Evolutionary conservation across 2,113 vertebrate genomes (phyloP).

Genomic region (Halcyon malimbica): DNA sequence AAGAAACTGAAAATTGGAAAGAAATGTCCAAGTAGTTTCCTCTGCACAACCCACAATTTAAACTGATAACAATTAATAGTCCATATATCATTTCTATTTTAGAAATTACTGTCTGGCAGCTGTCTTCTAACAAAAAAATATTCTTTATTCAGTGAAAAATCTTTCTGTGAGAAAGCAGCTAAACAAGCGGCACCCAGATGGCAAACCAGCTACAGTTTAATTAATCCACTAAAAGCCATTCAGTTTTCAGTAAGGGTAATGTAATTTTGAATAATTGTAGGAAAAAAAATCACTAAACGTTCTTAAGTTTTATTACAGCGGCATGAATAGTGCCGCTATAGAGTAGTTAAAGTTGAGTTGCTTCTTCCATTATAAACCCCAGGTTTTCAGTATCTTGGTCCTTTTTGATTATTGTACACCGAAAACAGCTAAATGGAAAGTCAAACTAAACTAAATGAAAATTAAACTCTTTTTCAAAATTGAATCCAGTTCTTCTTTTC

Average conservation of each 20-base stretch:
- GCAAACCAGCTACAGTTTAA: constrained; percentile 87
- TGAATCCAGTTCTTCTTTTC: neutral
- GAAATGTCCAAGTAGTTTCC: neutral
- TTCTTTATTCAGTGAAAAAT: constrained; percentile 78
- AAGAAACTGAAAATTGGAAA: neutral
- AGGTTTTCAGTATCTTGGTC: constrained; percentile 59
- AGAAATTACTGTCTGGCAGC: constrained; percentile 66
- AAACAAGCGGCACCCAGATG: constrained; percentile 84
- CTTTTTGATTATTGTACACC: constrained; percentile 35
- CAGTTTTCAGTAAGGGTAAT: constrained; percentile 84
- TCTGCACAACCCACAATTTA: constrained; percentile 34
- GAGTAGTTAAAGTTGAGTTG: constrained; percentile 78
- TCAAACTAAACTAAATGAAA: neutral
- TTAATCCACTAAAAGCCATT: constrained; percentile 88
- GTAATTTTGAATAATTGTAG: constrained; percentile 86
- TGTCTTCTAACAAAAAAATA: constrained; percentile 72
- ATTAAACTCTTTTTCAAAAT: neutral
- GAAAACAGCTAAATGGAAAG: constrained; percentile 25
- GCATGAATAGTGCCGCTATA: constrained; percentile 75
- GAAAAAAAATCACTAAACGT: constrained; percentile 78
- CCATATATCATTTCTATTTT: constrained; percentile 63
- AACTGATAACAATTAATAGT: constrained; percentile 53
- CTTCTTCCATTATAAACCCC: constrained; percentile 70
- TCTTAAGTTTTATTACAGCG: constrained; percentile 82
- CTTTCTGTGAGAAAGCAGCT: constrained; percentile 76